These are phyloP conservation scores for Sinocyclocheilus grahami DNA, from an alignment of 2,113 vertebrate species.

Conservation along the genomic window DNA sequence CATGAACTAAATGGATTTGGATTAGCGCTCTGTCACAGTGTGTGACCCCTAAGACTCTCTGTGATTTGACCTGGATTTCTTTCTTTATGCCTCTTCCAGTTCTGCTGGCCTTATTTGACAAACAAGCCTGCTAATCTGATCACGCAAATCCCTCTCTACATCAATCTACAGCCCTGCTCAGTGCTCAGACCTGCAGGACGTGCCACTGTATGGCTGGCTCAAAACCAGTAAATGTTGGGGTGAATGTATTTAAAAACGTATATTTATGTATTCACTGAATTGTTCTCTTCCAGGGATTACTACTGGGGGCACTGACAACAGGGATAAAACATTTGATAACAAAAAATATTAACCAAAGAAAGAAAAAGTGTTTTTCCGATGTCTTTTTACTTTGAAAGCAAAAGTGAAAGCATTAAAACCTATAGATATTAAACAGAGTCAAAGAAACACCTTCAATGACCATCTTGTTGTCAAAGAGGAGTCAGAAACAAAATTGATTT, in stretches of 20 bases:
- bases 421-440: background rate
- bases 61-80: slow-evolving; percentile 64
- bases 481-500: too few species aligned
- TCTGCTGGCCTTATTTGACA: slow-evolving; percentile 51
- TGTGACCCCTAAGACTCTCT: slow-evolving; percentile 9
- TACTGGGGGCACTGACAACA: background rate
- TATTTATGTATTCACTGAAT: background rate
- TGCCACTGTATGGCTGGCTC: background rate
- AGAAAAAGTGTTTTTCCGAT: too few species aligned
- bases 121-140: slow-evolving; percentile 62
- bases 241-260: background rate
- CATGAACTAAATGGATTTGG: slow-evolving; percentile 46
- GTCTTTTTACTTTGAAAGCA: too few species aligned
- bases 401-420: background rate
- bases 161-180: background rate
- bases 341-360: too few species aligned
- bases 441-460: too few species aligned
- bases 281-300: background rate
- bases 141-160: slow-evolving; percentile 57
- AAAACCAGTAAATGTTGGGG: background rate
- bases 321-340: background rate
- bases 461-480: too few species aligned
- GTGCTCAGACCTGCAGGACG: slow-evolving; percentile 6
- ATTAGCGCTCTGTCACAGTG: slow-evolving; percentile 41
- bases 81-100: slow-evolving; percentile 10